These are phyloP conservation scores for Norana najaformis DNA, from an alignment of 2,888 invertebrate genomes.

Conservation along the genomic window DNA sequence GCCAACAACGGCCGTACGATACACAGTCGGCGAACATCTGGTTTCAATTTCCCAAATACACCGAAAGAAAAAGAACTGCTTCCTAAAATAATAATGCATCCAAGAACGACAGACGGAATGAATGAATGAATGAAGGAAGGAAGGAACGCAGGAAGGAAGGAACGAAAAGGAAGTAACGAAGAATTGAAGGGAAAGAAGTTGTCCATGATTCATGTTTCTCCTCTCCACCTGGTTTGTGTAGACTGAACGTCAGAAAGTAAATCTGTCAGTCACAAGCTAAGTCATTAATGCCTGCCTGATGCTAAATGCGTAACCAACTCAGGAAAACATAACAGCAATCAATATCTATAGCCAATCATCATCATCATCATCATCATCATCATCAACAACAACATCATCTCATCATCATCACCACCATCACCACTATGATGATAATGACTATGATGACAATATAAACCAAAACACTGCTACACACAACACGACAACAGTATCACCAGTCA, in stretches of 20 bases:
- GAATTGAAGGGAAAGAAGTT: not conserved
- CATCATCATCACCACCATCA: not conserved
- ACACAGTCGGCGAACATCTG: not conserved
- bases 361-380: not conserved
- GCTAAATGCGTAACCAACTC: not conserved
- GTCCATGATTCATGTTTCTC: not conserved
- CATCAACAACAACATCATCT: too few species aligned
- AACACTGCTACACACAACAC: not conserved
- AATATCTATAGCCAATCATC: not conserved
- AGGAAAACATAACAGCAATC: not conserved
- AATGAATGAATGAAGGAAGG: not conserved
- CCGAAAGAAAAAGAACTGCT: not conserved
- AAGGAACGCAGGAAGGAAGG: not conserved
- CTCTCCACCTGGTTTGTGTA: not conserved
- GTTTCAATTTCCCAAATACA: not conserved
- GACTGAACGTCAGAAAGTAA: not conserved
- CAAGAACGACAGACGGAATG: not conserved
- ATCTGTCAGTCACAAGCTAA: not conserved
- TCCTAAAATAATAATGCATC: slow-evolving; percentile 7
- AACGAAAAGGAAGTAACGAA: not conserved
- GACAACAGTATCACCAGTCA: not conserved
- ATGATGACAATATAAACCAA: not conserved
- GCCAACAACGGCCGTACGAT: not conserved
- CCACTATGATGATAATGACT: not conserved
- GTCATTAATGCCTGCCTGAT: not conserved